Evolutionary conservation across 2,888 invertebrate genomes (phyloP), one percentile per base, ranked within the genome.

Genomic region (Lithophane socia): DNA sequence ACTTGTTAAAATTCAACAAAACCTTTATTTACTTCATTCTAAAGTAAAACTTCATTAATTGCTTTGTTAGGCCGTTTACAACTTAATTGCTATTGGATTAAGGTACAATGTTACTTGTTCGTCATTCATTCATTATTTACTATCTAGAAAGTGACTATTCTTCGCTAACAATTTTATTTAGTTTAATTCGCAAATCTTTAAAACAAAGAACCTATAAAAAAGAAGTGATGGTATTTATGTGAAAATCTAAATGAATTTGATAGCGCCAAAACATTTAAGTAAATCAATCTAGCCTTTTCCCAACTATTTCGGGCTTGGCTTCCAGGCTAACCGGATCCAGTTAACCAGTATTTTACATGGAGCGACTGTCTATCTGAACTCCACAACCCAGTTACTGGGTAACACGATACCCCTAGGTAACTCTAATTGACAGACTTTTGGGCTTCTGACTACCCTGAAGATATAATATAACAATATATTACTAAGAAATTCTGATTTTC

Each of bases 1-100:
- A 85, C 70, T 73, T 56, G 67, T 70, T 73, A 47, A 47, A 66
- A 66, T 80, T 81, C 44, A 72, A 69, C 73, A 58, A 76, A 83
- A 73, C 83, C 69, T 83, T 75, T 76, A 80, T 84, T 69, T 72
- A 74, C 68, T 76, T 70, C 60, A 64, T 47, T 67, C n/a, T 44
- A 13, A 67, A 64, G 49, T 66, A 56, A 73, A 80, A 84, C 77
- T 72, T 69, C 24, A 70, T 49, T 24, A 75, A 78, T 56, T 54
- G 24, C 61, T 63, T 76, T 74, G 75, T 79, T 70, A 52, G 54
- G 47, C 69, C 77, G 75, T 83, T 79, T 76, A 76, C 66, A 66
- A 78, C 73, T 73, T 79, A 77, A 86, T 77, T 74, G 52, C 52
- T 10, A 65, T 58, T 61, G 7, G 12, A 54, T 77, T 79, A 77